Evolutionary conservation across 2,113 vertebrate genomes (phyloP), one percentile per base, ranked within the genome.

Genomic region (Kobus ellipsiprymnus): DNA sequence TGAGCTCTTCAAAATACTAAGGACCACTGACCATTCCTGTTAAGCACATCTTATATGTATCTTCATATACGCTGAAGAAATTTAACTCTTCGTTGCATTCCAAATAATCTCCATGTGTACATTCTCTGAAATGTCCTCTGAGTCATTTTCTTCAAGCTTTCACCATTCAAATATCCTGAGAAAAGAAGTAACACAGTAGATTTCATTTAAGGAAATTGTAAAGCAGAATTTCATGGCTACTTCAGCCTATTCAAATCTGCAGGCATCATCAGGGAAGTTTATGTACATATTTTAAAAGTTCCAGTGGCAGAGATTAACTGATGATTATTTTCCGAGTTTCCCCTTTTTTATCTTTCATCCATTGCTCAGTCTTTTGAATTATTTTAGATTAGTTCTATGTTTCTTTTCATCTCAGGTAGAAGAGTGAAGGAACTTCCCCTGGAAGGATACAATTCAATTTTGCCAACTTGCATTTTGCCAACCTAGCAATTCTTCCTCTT

Each of bases 391-490:
- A 64, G 54, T 81, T 91, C 59, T 90, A 48, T 89, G 60, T 77
- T 5, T 1, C 64, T 81, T 98, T 96, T 98, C n/a, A 55, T 95
- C 96, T 98, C 90, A 59, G 87, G 74, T 6, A 19, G 94, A 84
- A 98, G 95, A 96, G 74, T 85, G 54, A 92, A 93, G 64, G 83
- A 94, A 80, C 91, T 48, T 95, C 52, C 27, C 89, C 88, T 83
- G 92, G 92, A 98, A 96, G 25, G 59, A 77, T 90, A 59, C 8
- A 0, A 27, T 96, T 98, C 48, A 83, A 15, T 97, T 97, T 95
- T 82, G 30, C 96, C 82, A 83, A 97, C 98, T 94, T 97, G 83
- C 91, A 89, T 97, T 97, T 90, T 83, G 81, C 95, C 95, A 67
- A 71, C 59, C 91, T 74, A 77, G 78, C 89, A 91, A 64, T 92